These are phyloP conservation scores for Scomber scombrus DNA, from an alignment of 2,113 vertebrate genomes.

Conservation along the genomic window DNA sequence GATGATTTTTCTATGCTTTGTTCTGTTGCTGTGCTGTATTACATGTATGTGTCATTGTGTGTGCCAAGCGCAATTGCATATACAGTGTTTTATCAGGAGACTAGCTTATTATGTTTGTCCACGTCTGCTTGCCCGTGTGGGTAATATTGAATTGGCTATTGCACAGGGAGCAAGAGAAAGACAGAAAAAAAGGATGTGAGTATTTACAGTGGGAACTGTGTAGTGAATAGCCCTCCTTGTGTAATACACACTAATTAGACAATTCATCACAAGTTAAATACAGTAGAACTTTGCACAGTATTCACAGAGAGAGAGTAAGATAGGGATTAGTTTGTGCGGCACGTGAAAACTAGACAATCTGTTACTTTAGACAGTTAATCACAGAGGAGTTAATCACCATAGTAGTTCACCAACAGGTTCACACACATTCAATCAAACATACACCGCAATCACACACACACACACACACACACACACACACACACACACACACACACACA, in stretches of 20 bases:
- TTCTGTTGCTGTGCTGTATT: not conserved
- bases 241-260: conserved; percentile 43
- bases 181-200: conserved; percentile 16
- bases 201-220: conserved; percentile 5
- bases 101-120: conserved; percentile 13
- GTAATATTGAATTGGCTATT: conserved; percentile 30
- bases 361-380: conserved; percentile 28
- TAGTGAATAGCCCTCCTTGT: not conserved
- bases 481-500: conserved; percentile 5
- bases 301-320: conserved; percentile 10
- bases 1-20: conserved; percentile 9
- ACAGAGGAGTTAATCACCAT: conserved; percentile 45
- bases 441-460: not conserved
- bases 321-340: conserved; percentile 7
- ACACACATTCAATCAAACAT: conserved; percentile 26
- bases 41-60: conserved; percentile 7
- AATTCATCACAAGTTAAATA: conserved; percentile 55
- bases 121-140: conserved; percentile 3
- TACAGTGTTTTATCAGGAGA: conserved; percentile 15
- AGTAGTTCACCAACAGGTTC: conserved; percentile 19
- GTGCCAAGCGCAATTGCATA: not conserved
- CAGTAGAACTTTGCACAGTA: conserved; percentile 34
- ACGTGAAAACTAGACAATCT: conserved; percentile 21
- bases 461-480: conserved; percentile 23
- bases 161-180: conserved; percentile 7